Evolutionary conservation across 1,140 invertebrate species (phyloP), one percentile per base, ranked within the genome.

Genomic region (Polypedilum pembai): DNA sequence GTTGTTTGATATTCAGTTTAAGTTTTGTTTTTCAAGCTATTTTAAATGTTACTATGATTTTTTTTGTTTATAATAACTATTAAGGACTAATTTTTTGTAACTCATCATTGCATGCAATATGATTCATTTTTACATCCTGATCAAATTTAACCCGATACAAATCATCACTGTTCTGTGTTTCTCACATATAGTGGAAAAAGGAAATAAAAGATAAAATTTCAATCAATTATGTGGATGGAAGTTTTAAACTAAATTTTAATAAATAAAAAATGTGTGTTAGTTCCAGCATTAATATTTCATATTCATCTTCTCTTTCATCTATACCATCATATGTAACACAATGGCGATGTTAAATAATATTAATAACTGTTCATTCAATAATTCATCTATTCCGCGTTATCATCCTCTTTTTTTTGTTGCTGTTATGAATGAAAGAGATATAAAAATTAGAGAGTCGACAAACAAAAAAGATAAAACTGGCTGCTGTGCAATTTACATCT

Each of bases 351-450:
- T 45, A 45, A 56, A 15, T 12, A 56, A 56, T 56, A 56, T 56
- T 56, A 56, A 56, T 56, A 56, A 56, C 45, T n/a, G 45, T 56
- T 56, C 45, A 15, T 56, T 56, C 45, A 12, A 33, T 33, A 33
- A 56, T 56, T 56, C 45, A 56, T 56, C 45, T 33, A 56, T 56
- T 56, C n/a, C 45, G 45, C 45, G 45, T 56, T 56, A 56, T 56
- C 45, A 56, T 56, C 45, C 45, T 56, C n/a, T 56, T 4, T 12
- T 4, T 12, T 56, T 45, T 45, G 41, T 45, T 12, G 8, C 8
- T 45, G 8, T 45, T 45, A 5, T 41, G 41, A 10, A 15, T 8
- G 2, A 8, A 15, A 45, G 4, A 15, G 12, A n/a, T 56, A n/a
- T n/a, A 15, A n/a, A 15, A 15, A 8, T 45, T 45, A 45, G 15